phyloP scores from a whole-genome alignment of 2,797 vertebrate species.

The Caiman crocodilus region DNA sequence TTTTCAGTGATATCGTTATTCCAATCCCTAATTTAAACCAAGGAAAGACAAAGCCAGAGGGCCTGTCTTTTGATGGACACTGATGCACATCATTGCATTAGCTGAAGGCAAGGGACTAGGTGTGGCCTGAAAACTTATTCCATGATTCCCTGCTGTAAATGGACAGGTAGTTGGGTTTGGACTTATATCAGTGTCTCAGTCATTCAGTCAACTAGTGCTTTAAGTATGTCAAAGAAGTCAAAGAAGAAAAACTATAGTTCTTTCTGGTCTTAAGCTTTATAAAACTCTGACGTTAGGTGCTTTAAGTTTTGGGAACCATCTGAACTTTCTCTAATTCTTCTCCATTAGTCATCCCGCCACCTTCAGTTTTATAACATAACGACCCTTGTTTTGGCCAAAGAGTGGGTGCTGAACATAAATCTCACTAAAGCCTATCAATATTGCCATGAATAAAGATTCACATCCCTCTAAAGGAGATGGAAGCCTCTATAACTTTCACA shows the following conservation, averaged over 20 bases:
- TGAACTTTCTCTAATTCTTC: not conserved
- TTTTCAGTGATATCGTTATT: not conserved
- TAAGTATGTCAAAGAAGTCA: not conserved
- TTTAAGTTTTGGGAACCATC: not conserved
- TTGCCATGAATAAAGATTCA: not conserved
- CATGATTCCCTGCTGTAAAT: not conserved
- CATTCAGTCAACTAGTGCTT: not conserved
- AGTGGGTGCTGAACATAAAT: not conserved
- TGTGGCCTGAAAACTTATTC: not conserved
- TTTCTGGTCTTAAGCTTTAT: not conserved
- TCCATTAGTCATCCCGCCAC: not conserved
- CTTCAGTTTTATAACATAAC: not conserved
- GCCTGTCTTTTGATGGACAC: not conserved
- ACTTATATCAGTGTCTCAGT: not conserved
- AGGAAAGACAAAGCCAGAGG: not conserved
- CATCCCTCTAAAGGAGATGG: not conserved
- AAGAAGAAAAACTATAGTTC: not conserved
- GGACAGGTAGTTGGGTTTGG: not conserved
- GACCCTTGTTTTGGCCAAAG: not conserved
- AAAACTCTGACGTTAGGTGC: not conserved
- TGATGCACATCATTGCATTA: not conserved
- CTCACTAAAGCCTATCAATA: not conserved
- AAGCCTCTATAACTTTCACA: not conserved
- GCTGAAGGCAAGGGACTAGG: not conserved
- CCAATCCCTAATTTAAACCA: not conserved